Base-by-base conservation (phyloP, 2,797 vertebrate genomes). In the Xenops minutus region DNA sequence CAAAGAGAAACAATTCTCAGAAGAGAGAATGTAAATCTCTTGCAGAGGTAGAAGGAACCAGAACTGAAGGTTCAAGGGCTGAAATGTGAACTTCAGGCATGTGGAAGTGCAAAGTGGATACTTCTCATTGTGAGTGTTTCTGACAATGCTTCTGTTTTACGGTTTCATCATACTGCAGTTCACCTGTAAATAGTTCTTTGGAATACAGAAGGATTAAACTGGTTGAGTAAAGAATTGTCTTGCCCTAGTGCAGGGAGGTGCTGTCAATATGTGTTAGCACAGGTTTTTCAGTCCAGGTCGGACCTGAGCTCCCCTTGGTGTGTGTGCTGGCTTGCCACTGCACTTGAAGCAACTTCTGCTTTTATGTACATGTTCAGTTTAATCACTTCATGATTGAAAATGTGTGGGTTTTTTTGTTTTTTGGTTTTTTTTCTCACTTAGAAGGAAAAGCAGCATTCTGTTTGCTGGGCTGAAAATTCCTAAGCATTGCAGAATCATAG, bases 21-120 rank as follows among this genome's bases (percentile, higher is more conserved):
- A 41, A 92, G 90, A 58, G 96, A 98, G 77, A 97, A 94, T n/a
- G 43, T 87, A 7, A 54, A 67, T 55, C 96, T 97, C 77, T 89
- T 97, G 14, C 89, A 96, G 72, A 97, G 80, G 46, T 88, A 72
- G 48, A 97, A 95, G 51, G 85, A 96, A 19, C 92, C 97, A 67
- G 97, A 98, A 83, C 73, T 92, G 44, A 95, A 96, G 52, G 85
- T 98, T 77, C 87, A 97, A 17, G 95, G 97, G 61, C 93, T 96
- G 36, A 54, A 89, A 26, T 48, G 39, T 59, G 97, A 98, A 75
- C 93, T 98, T 32, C 93, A 98, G 98, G 98, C 98, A 93, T 48
- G 63, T 58, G 72, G 29, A 77, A 81, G 14, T 41, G 39, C 2
- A 1, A 55, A 66, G 48, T 30, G 19, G 39, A 27, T 48, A 36